Conservation (phyloP, 2,888 invertebrate genomes). For the Morpho achilles region DNA sequence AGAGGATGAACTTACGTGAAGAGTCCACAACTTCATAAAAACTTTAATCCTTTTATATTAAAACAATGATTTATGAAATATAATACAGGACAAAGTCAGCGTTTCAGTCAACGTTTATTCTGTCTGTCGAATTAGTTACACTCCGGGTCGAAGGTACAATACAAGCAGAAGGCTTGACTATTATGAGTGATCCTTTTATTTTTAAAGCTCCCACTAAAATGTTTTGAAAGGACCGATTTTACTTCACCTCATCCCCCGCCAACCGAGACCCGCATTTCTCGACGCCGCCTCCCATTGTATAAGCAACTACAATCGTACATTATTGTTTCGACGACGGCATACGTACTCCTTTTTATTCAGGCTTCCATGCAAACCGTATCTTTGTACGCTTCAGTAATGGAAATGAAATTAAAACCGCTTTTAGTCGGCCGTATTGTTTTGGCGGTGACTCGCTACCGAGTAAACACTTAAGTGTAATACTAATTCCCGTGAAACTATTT, state of each 20-base stretch:
- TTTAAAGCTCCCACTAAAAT: slow-evolving; percentile 67
- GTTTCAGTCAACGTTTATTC: not conserved
- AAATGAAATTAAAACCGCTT: slow-evolving; percentile 72
- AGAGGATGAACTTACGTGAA: too few relatives aligned
- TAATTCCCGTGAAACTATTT: slow-evolving; percentile 20
- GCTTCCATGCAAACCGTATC: slow-evolving; percentile 64
- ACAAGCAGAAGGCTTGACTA: slow-evolving; percentile 21
- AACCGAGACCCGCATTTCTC: slow-evolving; percentile 54
- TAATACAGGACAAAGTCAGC: not conserved
- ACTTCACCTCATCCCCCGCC: slow-evolving; percentile 57
- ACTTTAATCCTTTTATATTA: too few relatives aligned
- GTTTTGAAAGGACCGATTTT: slow-evolving; percentile 78
- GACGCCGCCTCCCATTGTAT: slow-evolving; percentile 57
- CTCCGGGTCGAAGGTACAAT: slow-evolving; percentile 1
- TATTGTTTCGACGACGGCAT: slow-evolving; percentile 68
- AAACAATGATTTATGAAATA: too few relatives aligned
- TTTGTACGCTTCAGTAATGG: slow-evolving; percentile 64
- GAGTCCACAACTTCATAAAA: too few relatives aligned
- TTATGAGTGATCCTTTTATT: slow-evolving; percentile 52
- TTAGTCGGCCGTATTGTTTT: slow-evolving; percentile 54
- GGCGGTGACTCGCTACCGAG: slow-evolving; percentile 17
- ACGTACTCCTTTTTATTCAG: slow-evolving; percentile 65
- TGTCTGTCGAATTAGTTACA: slow-evolving; percentile 2
- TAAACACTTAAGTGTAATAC: slow-evolving; percentile 15
- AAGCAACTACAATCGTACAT: slow-evolving; percentile 71